Conservation (phyloP, 2,113 vertebrate species). For the Pelodiscus sinensis region DNA sequence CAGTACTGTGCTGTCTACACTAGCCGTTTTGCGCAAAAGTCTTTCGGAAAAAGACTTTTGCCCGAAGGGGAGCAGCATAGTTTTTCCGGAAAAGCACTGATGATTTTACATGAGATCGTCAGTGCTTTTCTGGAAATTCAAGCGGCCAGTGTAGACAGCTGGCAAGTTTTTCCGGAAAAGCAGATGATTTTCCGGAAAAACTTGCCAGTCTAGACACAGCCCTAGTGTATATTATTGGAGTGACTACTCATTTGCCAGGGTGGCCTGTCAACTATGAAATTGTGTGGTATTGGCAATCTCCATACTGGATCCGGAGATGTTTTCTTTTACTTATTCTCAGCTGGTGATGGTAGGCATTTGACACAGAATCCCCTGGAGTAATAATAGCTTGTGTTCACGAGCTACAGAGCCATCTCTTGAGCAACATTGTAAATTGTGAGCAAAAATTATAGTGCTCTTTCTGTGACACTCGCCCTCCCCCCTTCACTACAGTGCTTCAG, state of each 20-base stretch:
- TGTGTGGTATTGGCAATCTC: background rate
- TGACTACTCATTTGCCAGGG: background rate
- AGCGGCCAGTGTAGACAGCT: no score
- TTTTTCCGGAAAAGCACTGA: no score
- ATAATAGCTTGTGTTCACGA: background rate
- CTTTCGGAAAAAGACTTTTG: no score
- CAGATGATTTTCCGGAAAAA: no score
- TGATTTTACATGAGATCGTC: no score
- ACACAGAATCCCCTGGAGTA: fast-evolving
- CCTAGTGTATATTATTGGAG: background rate
- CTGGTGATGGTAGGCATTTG: background rate
- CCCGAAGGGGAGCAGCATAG: no score
- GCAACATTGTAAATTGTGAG: background rate
- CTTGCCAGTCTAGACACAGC: no score
- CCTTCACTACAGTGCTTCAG: background rate
- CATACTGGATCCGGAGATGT: fast-evolving
- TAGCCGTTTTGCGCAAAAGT: no score
- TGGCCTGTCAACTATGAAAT: background rate
- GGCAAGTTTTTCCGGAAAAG: no score
- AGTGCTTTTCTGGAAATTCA: no score
- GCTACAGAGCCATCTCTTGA: background rate
- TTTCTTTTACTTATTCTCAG: background rate
- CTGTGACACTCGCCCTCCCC: background rate
- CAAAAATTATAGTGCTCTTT: background rate
- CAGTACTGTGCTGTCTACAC: no score